Percentiles rank a stretch among this genome's conserved stretches.
These are phyloP conservation scores for Nerophis lumbriciformis DNA, from an alignment of 2,113 vertebrate genomes.

Conservation along the genomic window DNA sequence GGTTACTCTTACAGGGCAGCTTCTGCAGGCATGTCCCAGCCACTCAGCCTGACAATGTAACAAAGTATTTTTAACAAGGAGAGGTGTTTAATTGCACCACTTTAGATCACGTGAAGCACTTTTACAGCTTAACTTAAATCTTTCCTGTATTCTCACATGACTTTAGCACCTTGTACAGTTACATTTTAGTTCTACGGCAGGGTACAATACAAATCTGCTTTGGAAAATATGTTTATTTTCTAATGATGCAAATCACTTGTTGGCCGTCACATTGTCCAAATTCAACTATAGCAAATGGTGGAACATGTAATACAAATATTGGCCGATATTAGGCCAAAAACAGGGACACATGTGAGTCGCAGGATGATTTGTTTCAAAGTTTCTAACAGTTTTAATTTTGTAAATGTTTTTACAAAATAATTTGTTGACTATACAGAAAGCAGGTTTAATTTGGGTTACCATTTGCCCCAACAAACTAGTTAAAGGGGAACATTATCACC, in stretches of 20 bases:
- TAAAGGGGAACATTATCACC: too few relatives aligned
- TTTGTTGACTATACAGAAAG: too few relatives aligned
- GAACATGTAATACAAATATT: conserved; percentile 6
- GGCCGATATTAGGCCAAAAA: conserved; percentile 6
- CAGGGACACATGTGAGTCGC: conserved; percentile 5
- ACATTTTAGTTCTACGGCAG: conserved; percentile 6
- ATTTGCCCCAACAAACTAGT: too few relatives aligned
- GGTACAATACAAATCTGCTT: not conserved
- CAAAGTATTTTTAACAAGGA: conserved; percentile 10
- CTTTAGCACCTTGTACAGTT: conserved; percentile 3
- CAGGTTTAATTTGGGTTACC: too few relatives aligned
- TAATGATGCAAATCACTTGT: conserved; percentile 8
- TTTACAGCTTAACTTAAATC: not conserved
- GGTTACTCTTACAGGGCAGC: conserved; percentile 50
- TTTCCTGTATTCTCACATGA: not conserved
- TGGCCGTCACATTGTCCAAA: conserved; percentile 4
- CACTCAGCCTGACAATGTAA: conserved; percentile 23
- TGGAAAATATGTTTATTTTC: conserved; percentile 13
- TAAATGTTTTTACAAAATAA: too few relatives aligned
- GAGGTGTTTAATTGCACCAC: conserved; percentile 15
- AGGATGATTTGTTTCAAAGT: not conserved
- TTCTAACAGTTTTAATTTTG: too few relatives aligned
- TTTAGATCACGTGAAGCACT: conserved; percentile 2
- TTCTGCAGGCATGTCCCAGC: conserved; percentile 22
- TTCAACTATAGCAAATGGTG: not conserved